Base-by-base conservation (phyloP, 2,113 vertebrate genomes). In the Macaca fascicularis region DNA sequence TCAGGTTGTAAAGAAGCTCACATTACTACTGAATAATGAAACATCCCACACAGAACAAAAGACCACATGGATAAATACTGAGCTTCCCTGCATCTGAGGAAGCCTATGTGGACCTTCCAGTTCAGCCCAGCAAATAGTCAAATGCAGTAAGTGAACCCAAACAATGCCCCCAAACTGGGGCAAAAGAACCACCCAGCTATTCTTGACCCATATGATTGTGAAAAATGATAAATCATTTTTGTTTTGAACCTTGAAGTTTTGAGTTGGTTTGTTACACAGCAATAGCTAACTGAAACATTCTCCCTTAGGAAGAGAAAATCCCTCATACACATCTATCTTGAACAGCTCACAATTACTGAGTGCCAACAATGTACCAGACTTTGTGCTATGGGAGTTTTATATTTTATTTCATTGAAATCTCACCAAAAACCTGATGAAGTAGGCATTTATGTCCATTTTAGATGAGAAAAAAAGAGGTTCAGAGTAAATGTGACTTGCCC, bases 31-130 rank as follows among this genome's bases (percentile, higher is more conserved):
- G 17, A 38, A 52, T 1, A 13, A 83, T 19, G 59, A 59, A 70
- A 6, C 8, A 3, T 14, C 25, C 13, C 5, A 2, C 4, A 3
- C 35, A 74, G 50, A 13, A 30, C 1, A 43, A 67, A 13, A 16
- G 16, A 6, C 17, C 69, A 22, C 57, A 0, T 38, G 45, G 30
- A n/a, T 32, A 85, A 75, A 5, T 3, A 27, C 59, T 10, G 1
- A 52, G 6, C 40, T 3, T 5, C 9, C 59, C n/a, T 57, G 32
- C 4, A 5, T 3, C 5, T 32, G 69, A 70, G 7, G 20, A 45
- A 2, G 0, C 19, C 17, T 22, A 6, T 4, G 27, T 59, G 94
- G 20, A 30, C 38, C 57, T 75, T 67, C 55, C 12, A 82, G 50
- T 25, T 22, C 23, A 32, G 14, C 5, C 59, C 9, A n/a, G n/a